Conservation (phyloP, 2,797 vertebrate genomes). For the Chaetodon trifasciatus region DNA sequence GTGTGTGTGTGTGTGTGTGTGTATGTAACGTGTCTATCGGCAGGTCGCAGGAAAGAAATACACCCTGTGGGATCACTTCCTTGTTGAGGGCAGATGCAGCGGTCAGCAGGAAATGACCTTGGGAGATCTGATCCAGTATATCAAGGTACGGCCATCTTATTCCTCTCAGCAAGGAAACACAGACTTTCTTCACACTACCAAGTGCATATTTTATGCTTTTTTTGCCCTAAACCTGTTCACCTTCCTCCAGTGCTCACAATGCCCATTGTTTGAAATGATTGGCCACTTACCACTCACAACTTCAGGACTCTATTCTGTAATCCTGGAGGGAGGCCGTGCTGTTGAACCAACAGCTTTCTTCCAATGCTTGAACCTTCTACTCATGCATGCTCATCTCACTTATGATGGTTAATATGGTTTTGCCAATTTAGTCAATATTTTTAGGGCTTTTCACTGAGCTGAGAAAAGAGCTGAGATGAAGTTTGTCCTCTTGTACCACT, state of each 20-base stretch:
- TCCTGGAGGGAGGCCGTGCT: slow-evolving; percentile 7
- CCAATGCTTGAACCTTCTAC: background rate
- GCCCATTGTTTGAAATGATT: slow-evolving; percentile 56
- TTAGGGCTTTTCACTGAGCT: background rate
- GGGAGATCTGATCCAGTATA: slow-evolving; percentile 85
- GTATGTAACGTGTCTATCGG: slow-evolving; percentile 74
- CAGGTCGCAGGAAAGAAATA: slow-evolving; percentile 86
- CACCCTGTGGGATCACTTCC: slow-evolving; percentile 88
- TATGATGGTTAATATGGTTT: background rate
- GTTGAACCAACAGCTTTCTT: background rate
- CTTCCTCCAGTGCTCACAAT: slow-evolving; percentile 62
- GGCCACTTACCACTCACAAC: slow-evolving; percentile 36
- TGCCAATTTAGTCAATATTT: background rate
- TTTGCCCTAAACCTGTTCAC: slow-evolving; percentile 41
- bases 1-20: slow-evolving; percentile 58
- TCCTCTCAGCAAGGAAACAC: slow-evolving; percentile 47
- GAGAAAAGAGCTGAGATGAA: background rate
- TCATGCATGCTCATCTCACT: background rate
- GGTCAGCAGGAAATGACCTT: slow-evolving; percentile 88
- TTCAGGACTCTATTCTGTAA: background rate
- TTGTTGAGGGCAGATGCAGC: slow-evolving; percentile 77
- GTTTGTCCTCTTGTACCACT: background rate
- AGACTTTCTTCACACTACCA: slow-evolving; percentile 51
- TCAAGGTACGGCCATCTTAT: slow-evolving; percentile 85
- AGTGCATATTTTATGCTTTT: slow-evolving; percentile 40